phyloP scores from a whole-genome alignment of 1,140 invertebrate genomes.

The Hylaeus anthracinus region DNA sequence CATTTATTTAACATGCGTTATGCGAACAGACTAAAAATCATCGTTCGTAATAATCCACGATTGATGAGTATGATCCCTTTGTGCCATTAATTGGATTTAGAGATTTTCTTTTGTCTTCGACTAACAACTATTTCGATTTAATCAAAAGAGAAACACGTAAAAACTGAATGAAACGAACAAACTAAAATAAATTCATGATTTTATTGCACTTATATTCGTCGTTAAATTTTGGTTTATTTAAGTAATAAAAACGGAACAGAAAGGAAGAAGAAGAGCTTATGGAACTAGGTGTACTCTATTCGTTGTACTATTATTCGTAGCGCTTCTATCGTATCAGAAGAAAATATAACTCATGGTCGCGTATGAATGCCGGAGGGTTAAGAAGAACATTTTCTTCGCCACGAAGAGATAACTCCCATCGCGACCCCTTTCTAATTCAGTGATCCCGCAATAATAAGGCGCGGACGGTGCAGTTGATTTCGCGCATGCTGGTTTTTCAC shows the following conservation, averaged over 20 bases:
- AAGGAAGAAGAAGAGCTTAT: too few relatives aligned
- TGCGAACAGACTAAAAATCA: too few relatives aligned
- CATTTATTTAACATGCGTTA: background rate
- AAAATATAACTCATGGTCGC: too few relatives aligned
- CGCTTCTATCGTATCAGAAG: too few relatives aligned
- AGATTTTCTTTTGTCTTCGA: background rate
- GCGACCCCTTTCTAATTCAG: background rate
- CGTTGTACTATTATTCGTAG: too few relatives aligned
- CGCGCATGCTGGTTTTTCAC: conserved; percentile 62
- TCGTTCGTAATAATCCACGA: conserved; percentile 18
- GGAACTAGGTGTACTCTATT: too few relatives aligned
- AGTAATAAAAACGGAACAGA: too few relatives aligned
- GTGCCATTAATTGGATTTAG: conserved; percentile 14
- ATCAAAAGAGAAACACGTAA: background rate
- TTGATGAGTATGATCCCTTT: conserved; percentile 17
- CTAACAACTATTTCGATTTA: background rate
- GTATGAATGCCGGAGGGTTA: background rate
- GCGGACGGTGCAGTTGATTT: background rate
- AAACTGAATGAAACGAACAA: background rate
- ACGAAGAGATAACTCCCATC: background rate
- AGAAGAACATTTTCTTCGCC: background rate
- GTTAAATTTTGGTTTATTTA: too few relatives aligned
- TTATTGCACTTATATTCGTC: too few relatives aligned
- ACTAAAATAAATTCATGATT: too few relatives aligned
- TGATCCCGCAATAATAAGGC: background rate